Conservation (phyloP, 2,888 invertebrate genomes). For the Drosophila pseudotakahashii region DNA sequence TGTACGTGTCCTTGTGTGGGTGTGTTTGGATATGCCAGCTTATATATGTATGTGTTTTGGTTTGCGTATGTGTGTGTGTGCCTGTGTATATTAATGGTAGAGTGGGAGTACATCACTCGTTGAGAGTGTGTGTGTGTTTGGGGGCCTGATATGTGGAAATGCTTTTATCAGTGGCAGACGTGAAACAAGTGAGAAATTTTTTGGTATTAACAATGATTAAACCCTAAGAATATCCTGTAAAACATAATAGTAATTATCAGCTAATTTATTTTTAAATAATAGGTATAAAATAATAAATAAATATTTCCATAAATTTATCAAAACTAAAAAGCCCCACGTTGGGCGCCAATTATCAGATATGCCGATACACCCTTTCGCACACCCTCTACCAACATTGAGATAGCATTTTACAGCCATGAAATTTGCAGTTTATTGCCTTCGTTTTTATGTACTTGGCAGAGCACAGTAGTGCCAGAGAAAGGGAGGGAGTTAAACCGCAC, state of each 20-base stretch:
- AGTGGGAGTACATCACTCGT: conserved; percentile 35
- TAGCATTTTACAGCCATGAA: conserved; percentile 54
- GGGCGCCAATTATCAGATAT: neutral
- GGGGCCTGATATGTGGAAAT: conserved; percentile 65
- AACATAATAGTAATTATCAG: neutral
- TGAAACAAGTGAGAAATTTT: conserved; percentile 52
- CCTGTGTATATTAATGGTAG: conserved; percentile 29
- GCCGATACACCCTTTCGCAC: conserved; percentile 14
- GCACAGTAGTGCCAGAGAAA: neutral
- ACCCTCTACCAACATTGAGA: conserved; percentile 44
- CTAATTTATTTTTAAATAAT: too few species aligned
- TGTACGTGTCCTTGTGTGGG: conserved; percentile 31
- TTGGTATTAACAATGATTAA: conserved; percentile 2
- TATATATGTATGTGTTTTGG: conserved; percentile 20
- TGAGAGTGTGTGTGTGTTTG: conserved; percentile 19
- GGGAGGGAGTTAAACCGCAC: conserved; percentile 8
- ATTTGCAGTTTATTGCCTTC: conserved; percentile 54
- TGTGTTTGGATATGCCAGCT: conserved; percentile 29
- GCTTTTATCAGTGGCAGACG: conserved; percentile 75
- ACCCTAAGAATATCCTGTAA: conserved; percentile 33
- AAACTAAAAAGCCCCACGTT: neutral
- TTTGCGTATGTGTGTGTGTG: conserved; percentile 11
- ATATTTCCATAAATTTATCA: neutral
- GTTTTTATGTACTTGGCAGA: conserved; percentile 42
- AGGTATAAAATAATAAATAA: neutral